phyloP scores from a whole-genome alignment of 1,140 invertebrate genomes.

The Calosoma granatense region DNA sequence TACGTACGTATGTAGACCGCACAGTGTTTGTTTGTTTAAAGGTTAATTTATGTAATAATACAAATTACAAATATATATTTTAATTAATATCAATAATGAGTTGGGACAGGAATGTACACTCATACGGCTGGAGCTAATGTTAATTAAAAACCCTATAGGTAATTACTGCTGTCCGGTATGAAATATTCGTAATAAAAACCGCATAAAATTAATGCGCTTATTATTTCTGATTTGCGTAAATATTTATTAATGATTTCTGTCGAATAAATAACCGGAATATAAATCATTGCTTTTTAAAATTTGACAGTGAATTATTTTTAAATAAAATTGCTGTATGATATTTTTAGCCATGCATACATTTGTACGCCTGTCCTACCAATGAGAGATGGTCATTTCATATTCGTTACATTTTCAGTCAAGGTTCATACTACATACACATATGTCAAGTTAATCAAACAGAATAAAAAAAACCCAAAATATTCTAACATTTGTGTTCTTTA shows the following conservation, averaged over 20 bases:
- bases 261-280: not conserved
- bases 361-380: no score
- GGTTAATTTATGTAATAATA: conserved; percentile 4
- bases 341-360: not conserved
- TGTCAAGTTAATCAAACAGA: not conserved
- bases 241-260: not conserved
- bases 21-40: not conserved
- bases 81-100: conserved; percentile 6
- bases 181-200: not conserved
- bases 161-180: not conserved
- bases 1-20: no score
- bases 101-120: not conserved
- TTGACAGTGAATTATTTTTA: no score
- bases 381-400: not conserved
- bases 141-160: not conserved
- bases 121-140: not conserved
- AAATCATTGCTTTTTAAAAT: no score
- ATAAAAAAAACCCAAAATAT: no score
- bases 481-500: no score
- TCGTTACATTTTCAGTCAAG: not conserved
- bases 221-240: conserved; percentile 2
- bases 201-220: not conserved
- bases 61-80: conserved; percentile 6
- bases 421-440: not conserved
- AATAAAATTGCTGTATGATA: not conserved